A percentile compares a stretch with the other conserved stretches of the same genome.
Conservation (phyloP, 2,113 vertebrate genomes). For the Gavialis gangeticus region DNA sequence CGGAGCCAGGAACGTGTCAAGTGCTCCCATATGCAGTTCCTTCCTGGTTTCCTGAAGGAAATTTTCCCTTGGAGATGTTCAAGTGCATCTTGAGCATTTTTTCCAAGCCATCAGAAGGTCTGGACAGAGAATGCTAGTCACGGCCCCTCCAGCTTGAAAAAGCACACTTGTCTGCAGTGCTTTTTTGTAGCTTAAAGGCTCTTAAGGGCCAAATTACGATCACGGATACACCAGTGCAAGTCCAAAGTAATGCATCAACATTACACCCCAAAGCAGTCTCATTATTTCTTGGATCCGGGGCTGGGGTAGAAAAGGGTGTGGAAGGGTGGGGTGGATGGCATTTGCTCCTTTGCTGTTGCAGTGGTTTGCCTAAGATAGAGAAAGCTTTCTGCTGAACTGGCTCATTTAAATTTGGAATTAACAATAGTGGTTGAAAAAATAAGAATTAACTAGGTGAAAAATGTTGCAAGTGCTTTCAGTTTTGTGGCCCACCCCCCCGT, state of each 20-base stretch:
- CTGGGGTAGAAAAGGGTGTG: background rate
- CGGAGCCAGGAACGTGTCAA: accelerated
- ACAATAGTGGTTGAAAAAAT: background rate
- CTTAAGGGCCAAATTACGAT: background rate
- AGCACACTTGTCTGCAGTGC: constrained; percentile 7
- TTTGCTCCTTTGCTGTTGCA: background rate
- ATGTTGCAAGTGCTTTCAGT: background rate
- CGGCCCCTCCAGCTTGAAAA: constrained; percentile 40
- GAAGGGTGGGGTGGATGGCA: background rate
- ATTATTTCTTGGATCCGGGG: background rate
- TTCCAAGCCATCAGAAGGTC: constrained; percentile 63
- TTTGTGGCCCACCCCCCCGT: background rate
- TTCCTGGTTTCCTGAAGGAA: constrained; percentile 27
- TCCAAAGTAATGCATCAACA: background rate
- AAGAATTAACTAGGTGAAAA: background rate
- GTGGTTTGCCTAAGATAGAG: background rate
- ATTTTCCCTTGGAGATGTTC: background rate
- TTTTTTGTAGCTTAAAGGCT: background rate
- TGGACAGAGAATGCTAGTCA: constrained; percentile 54
- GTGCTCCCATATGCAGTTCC: background rate
- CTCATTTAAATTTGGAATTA: background rate
- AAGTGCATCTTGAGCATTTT: constrained; percentile 47
- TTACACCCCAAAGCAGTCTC: background rate
- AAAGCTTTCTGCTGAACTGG: background rate
- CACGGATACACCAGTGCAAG: too few species aligned